Percentiles rank a stretch among this genome's conserved stretches.
Evolutionary conservation across 2,113 vertebrate species (phyloP).

Genomic region (Climacteris rufus): DNA sequence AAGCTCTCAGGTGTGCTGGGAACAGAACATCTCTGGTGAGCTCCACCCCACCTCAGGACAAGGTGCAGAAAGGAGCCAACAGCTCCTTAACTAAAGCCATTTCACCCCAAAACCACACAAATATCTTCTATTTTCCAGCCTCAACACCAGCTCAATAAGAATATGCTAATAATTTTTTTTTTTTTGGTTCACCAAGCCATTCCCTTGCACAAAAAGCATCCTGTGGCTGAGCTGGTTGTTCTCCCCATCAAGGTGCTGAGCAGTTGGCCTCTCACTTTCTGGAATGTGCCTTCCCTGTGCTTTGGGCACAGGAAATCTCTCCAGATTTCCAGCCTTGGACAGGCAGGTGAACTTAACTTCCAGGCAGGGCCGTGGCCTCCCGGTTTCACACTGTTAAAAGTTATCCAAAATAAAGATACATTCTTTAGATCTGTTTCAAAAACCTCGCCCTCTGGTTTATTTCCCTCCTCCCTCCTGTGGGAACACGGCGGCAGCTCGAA

Average conservation of each 20-base stretch:
- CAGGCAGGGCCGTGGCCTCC: background rate
- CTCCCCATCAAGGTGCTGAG: background rate
- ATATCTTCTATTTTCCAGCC: background rate
- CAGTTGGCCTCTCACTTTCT: fast-evolving
- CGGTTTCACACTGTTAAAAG: fast-evolving
- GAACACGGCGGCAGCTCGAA: background rate
- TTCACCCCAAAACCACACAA: background rate
- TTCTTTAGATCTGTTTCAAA: background rate
- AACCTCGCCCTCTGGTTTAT: background rate
- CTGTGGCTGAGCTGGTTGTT: background rate
- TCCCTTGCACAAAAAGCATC: background rate
- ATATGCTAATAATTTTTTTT: fast-evolving
- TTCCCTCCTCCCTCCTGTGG: background rate
- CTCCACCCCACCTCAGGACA: background rate
- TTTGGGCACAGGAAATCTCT: background rate
- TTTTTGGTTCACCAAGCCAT: background rate
- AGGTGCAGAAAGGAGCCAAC: background rate
- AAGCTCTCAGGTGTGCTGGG: background rate
- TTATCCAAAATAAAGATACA: background rate
- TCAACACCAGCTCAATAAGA: background rate
- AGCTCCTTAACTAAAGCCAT: background rate
- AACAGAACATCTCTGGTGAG: background rate
- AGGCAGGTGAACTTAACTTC: fast-evolving
- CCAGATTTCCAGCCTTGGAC: fast-evolving
- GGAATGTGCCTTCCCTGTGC: fast-evolving